Conservation (phyloP, 1,140 invertebrate genomes). For the Aphelenchoides fujianensis region DNA sequence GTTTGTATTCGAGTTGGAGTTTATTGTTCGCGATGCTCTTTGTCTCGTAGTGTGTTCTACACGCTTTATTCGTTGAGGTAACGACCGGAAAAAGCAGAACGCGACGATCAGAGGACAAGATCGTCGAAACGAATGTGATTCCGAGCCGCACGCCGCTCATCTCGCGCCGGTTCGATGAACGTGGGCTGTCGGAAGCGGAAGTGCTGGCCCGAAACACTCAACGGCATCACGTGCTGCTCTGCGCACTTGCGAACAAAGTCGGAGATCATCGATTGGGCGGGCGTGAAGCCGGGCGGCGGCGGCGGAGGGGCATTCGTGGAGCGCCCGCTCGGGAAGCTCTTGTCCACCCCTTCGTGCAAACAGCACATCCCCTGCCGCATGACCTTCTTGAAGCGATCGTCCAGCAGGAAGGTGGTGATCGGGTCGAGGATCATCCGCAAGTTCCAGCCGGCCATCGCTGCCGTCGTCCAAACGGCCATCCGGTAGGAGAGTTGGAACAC, state of each 20-base stretch:
- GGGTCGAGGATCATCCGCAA: slow-evolving; percentile 42
- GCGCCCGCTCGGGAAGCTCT: neutral
- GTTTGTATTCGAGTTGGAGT: slow-evolving; percentile 5
- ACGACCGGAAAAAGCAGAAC: too few relatives aligned
- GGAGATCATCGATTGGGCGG: neutral
- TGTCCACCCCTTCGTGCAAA: slow-evolving; percentile 2
- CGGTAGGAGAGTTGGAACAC: slow-evolving; percentile 36
- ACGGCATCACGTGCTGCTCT: slow-evolving; percentile 22
- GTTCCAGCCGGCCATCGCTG: slow-evolving; percentile 44
- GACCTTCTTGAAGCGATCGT: slow-evolving; percentile 39
- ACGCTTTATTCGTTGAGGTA: too few relatives aligned
- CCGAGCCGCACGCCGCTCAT: slow-evolving; percentile 11
- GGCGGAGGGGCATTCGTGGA: neutral
- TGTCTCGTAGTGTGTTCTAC: too few relatives aligned
- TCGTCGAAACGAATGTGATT: slow-evolving; percentile 31
- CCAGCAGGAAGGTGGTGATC: slow-evolving; percentile 34
- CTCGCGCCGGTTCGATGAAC: neutral
- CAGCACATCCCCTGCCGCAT: slow-evolving; percentile 19
- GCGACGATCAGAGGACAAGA: slow-evolving; percentile 7
- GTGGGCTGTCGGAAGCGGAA: slow-evolving; percentile 26
- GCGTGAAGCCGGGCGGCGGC: neutral
- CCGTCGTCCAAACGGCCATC: slow-evolving; percentile 45
- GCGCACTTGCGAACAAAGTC: slow-evolving; percentile 30
- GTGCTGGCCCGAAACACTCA: slow-evolving; percentile 23
- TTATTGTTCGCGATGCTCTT: neutral